These are phyloP conservation scores for Epinephelus lanceolatus DNA, from an alignment of 2,113 vertebrate genomes.

Conservation along the genomic window DNA sequence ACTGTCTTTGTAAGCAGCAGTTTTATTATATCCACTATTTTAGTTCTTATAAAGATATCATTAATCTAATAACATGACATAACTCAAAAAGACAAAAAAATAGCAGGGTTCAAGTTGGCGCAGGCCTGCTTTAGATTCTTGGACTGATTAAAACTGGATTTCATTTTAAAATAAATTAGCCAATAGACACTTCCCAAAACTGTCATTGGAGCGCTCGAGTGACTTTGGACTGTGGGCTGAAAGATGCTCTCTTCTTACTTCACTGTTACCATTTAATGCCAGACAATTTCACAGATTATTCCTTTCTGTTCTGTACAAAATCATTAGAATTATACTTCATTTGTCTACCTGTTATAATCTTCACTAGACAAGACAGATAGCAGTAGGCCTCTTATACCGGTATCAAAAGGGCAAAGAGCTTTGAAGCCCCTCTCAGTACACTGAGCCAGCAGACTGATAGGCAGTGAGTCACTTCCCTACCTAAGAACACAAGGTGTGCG, in stretches of 20 bases:
- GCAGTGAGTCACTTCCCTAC: neutral
- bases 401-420: slow-evolving; percentile 51
- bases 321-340: neutral
- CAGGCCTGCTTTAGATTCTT: neutral
- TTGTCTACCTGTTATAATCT: slow-evolving; percentile 41
- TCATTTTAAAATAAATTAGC: neutral
- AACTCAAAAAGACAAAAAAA: neutral
- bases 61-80: neutral
- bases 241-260: neutral
- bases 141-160: slow-evolving; percentile 5
- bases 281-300: neutral
- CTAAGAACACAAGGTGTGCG: slow-evolving; percentile 29
- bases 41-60: neutral
- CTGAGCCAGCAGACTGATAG: slow-evolving; percentile 15
- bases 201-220: neutral
- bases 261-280: neutral
- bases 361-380: slow-evolving; percentile 23
- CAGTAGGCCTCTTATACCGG: slow-evolving; percentile 16
- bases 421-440: slow-evolving; percentile 20
- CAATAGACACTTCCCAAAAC: neutral
- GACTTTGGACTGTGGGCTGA: neutral
- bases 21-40: too few relatives aligned
- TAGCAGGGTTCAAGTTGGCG: neutral
- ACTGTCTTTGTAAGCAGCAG: neutral
- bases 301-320: neutral